Evolutionary conservation across 1,140 invertebrate species (phyloP), one percentile per base, ranked within the genome.

Genomic region (Ostrea denselamellosa): DNA sequence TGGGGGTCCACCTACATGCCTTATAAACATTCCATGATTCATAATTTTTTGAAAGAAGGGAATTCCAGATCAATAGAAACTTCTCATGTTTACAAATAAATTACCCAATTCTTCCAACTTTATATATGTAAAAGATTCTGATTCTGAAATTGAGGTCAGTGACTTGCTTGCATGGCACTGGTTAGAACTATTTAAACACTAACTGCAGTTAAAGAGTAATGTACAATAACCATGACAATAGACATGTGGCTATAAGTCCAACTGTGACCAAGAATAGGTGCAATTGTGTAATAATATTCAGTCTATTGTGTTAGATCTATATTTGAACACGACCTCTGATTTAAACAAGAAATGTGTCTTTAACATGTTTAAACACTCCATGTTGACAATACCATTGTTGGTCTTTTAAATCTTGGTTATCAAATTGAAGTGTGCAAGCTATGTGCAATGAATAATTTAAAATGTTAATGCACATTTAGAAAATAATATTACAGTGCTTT

Each of bases 271-370:
- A 44, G n/a, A 62, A 62, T 62, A 62, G 58, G 58, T 62, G 58
- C n/a, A 14, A 62, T 19, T 62, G 58, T 62, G 19, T 62, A 17
- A 62, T 17, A 17, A 62, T 12, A 62, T 12, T 8, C n/a, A 14
- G 14, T 62, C 58, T n/a, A 62, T 62, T 62, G 58, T 84, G n/a
- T 84, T 19, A 52, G 5, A 84, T 84, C 34, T 44, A 44, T 44
- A 44, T 44, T 44, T 44, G 5, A 44, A 44, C 34, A 44, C 34
- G 5, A 2, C 34, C 34, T 44, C 5, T 5, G 34, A 44, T 44
- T 44, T 44, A 44, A 44, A 44, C 34, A 44, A 44, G 34, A 44
- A 44, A 44, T 44, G 34, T 44, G 34, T 44, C 34, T 44, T 44
- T 44, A 44, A 44, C 34, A 5, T 44, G 34, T 44, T 44, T 44